Evolutionary conservation across 2,888 invertebrate species (phyloP).

Genomic region (Diploptera punctata): DNA sequence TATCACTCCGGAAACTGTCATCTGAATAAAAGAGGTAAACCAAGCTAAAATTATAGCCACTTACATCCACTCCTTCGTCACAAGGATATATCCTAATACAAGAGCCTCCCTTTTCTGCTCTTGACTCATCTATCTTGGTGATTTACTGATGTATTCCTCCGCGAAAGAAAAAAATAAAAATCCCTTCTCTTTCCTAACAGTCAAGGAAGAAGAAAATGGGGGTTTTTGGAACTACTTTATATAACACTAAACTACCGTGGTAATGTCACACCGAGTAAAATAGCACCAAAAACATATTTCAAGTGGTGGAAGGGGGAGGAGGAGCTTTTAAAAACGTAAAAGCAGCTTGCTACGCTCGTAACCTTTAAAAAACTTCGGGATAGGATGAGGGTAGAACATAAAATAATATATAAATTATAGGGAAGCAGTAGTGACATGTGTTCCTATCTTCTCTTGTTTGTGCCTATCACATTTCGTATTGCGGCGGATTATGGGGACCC

Average conservation of each 20-base stretch:
- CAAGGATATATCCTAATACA: slow-evolving; percentile 18
- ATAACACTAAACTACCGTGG: slow-evolving; percentile 1
- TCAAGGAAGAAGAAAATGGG: not conserved
- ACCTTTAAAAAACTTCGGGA: not conserved
- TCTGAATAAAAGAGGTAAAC: slow-evolving; percentile 1
- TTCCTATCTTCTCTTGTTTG: not conserved
- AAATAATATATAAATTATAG: not conserved
- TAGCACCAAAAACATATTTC: slow-evolving; percentile 19
- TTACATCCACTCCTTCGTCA: not conserved
- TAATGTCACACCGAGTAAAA: slow-evolving; percentile 11
- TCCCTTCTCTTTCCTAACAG: not conserved
- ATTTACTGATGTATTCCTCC: slow-evolving; percentile 12
- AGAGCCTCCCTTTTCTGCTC: not conserved
- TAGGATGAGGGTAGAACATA: not conserved
- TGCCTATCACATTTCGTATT: not conserved
- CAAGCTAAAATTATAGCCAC: slow-evolving; percentile 12
- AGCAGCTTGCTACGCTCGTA: not conserved
- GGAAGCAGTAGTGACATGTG: not conserved
- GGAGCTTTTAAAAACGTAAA: slow-evolving; percentile 1
- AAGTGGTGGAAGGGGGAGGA: not conserved
- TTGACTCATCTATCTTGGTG: not conserved
- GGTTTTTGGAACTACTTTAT: slow-evolving; percentile 8
- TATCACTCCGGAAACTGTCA: not conserved
- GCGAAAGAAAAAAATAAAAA: too few species aligned
- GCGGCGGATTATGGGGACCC: too few species aligned